Percentiles rank a stretch among this genome's conserved stretches.
Conservation (phyloP, 2,888 invertebrate genomes). For the Nemotelus nigrinus region DNA sequence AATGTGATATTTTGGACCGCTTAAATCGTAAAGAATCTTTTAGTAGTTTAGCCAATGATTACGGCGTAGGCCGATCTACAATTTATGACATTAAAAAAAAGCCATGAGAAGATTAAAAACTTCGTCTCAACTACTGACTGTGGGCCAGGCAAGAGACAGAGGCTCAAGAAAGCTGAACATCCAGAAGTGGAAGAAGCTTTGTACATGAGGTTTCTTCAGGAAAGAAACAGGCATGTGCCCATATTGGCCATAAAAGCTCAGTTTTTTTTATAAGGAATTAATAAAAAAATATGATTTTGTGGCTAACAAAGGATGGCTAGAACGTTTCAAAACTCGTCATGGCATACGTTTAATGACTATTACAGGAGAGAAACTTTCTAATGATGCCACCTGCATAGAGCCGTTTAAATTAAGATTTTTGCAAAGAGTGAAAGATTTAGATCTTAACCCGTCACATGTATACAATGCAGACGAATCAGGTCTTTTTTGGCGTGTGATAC, state of each 20-base stretch:
- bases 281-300: conserved; percentile 13
- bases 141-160: conserved; percentile 1
- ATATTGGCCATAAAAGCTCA: conserved; percentile 5
- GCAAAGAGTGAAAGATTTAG: background rate
- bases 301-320: conserved; percentile 22
- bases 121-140: background rate
- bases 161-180: conserved; percentile 19
- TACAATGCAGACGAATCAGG: conserved; percentile 1
- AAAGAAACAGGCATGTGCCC: background rate
- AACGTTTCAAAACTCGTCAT: background rate
- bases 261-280: conserved; percentile 5
- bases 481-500: background rate
- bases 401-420: background rate
- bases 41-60: too few relatives aligned
- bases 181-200: conserved; percentile 20
- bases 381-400: background rate
- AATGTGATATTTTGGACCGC: too few relatives aligned
- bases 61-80: too few relatives aligned
- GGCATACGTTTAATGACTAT: background rate
- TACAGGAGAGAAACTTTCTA: conserved; percentile 16
- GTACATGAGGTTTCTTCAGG: background rate
- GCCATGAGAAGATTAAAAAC: background rate
- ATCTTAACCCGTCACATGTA: background rate
- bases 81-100: background rate
- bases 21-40: too few relatives aligned